Evolutionary conservation across 2,797 vertebrate genomes (phyloP).

Genomic region (Tauraco hartlaubi): DNA sequence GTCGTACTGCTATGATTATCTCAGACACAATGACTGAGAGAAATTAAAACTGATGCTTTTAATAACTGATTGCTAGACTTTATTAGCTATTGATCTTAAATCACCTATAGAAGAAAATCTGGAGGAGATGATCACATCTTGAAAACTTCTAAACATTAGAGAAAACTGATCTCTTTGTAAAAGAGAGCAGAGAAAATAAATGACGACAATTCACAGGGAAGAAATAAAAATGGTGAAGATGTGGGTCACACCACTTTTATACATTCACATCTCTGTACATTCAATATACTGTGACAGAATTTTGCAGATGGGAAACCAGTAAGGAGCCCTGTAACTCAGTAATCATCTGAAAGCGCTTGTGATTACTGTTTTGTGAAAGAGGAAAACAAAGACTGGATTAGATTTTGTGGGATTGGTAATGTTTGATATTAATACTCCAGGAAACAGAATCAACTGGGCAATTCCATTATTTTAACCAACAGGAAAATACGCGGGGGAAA

Average conservation of each 20-base stretch:
- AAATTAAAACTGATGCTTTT: not conserved
- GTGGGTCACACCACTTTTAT: not conserved
- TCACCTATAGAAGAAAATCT: not conserved
- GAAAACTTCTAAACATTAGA: not conserved
- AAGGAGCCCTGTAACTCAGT: not conserved
- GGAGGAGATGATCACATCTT: not conserved
- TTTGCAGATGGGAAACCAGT: not conserved
- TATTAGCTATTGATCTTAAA: not conserved
- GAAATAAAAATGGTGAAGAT: not conserved
- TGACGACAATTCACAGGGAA: not conserved
- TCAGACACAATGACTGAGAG: not conserved
- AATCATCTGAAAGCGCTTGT: not conserved
- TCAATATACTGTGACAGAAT: not conserved
- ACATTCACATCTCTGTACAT: not conserved
- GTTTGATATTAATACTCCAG: not conserved
- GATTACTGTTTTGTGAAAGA: not conserved
- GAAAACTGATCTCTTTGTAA: not conserved
- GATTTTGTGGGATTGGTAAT: not conserved
- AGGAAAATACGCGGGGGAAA: not conserved
- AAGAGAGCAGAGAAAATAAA: not conserved
- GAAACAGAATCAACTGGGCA: not conserved
- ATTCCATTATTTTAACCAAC: not conserved
- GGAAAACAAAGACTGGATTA: not conserved
- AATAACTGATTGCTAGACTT: not conserved
- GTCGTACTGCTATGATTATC: not conserved